A percentile compares a stretch with the other conserved stretches of the same genome.
Conservation (phyloP, 2,797 vertebrate species). For the Chrosomus eos region DNA sequence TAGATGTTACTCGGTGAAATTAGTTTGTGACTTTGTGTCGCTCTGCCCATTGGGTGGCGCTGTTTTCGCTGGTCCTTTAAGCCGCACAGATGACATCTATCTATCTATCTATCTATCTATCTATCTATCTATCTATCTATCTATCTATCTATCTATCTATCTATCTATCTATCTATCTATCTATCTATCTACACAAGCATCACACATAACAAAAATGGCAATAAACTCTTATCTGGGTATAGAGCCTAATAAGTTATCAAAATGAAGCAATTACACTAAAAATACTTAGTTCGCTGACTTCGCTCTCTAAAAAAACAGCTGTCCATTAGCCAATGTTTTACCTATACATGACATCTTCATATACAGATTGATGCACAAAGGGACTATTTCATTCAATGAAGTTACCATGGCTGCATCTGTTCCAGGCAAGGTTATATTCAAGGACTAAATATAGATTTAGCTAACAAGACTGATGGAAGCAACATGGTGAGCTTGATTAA, state of each 20-base stretch:
- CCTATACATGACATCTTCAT: constrained; percentile 20
- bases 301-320: background rate
- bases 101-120: no score
- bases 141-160: no score
- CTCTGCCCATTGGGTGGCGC: no score
- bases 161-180: no score
- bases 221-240: background rate
- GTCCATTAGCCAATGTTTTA: constrained; percentile 40
- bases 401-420: constrained; percentile 36
- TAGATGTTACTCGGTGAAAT: no score
- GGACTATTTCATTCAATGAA: background rate
- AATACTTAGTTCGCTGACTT: background rate
- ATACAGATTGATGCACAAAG: constrained; percentile 32
- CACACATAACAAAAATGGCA: background rate
- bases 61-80: no score
- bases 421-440: constrained; percentile 6
- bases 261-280: constrained; percentile 4
- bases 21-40: no score
- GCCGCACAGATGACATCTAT: no score
- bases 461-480: constrained; percentile 15
- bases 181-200: no score
- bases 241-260: background rate
- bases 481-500: constrained; percentile 12
- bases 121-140: no score
- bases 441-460: constrained; percentile 19